Conservation (phyloP, 1,140 invertebrate species). For the Ptiloglossa arizonensis region DNA sequence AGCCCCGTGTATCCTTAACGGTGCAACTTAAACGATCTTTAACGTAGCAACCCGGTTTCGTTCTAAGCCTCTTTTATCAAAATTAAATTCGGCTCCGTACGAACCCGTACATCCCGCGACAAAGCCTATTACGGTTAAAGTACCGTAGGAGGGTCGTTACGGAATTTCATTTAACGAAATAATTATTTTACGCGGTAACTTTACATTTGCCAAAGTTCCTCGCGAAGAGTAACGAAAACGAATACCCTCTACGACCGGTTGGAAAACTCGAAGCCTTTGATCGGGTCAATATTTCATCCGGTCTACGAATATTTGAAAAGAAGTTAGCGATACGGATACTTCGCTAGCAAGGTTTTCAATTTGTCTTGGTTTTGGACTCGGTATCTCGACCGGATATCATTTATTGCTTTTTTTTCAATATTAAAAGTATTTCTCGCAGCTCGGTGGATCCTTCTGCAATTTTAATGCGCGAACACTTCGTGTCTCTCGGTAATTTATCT, state of each 20-base stretch:
- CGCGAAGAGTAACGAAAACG: no score
- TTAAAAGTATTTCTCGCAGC: no score
- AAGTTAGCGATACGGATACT: no score
- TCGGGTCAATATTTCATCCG: neutral
- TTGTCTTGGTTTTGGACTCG: no score
- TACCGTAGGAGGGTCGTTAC: neutral
- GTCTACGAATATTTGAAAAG: neutral
- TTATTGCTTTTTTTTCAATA: no score
- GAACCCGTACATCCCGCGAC: neutral
- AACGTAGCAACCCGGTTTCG: constrained; percentile 38
- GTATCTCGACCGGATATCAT: no score
- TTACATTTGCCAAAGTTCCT: neutral
- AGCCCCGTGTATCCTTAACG: constrained; percentile 9
- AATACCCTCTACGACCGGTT: neutral
- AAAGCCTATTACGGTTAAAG: constrained; percentile 7
- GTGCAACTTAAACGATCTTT: constrained; percentile 32
- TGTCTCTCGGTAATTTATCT: no score
- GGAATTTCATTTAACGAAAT: constrained; percentile 32
- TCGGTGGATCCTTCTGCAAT: no score
- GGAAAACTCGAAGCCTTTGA: neutral
- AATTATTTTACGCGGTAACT: constrained; percentile 18
- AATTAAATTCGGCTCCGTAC: constrained; percentile 65
- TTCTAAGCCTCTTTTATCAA: constrained; percentile 74
- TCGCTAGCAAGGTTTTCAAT: no score
- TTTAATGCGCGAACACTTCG: no score